These are phyloP conservation scores for Reticulitermes lucifugus DNA, from an alignment of 2,888 invertebrate species.

Conservation along the genomic window DNA sequence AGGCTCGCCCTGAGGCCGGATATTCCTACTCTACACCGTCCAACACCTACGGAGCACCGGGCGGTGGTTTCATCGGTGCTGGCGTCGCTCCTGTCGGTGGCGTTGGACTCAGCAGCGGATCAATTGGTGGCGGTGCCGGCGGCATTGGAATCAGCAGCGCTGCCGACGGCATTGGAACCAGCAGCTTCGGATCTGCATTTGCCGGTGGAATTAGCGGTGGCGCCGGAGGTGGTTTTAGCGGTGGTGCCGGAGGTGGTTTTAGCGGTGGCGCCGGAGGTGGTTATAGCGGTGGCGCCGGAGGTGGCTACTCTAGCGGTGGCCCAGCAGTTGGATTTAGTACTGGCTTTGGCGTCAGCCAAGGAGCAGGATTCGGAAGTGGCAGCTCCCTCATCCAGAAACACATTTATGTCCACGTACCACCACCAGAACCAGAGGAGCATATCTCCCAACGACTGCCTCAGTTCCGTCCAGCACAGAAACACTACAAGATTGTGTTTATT, in stretches of 20 bases:
- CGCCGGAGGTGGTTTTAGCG: constrained; percentile 41
- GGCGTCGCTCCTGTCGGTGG: constrained; percentile 58
- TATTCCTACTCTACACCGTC: constrained; percentile 52
- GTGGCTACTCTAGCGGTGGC: constrained; percentile 38
- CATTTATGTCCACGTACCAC: constrained; percentile 92
- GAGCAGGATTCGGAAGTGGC: constrained; percentile 46
- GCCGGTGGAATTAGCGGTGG: constrained; percentile 26
- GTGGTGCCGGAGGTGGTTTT: constrained; percentile 42
- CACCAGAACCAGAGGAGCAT: constrained; percentile 79
- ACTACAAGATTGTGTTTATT: constrained; percentile 94
- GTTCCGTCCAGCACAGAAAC: constrained; percentile 80
- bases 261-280: constrained; percentile 46
- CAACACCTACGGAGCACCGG: constrained; percentile 55
- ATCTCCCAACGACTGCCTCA: constrained; percentile 72
- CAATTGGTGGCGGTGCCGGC: constrained; percentile 50
- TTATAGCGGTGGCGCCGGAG: constrained; percentile 49
- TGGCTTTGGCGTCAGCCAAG: constrained; percentile 40
- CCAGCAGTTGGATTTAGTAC: constrained; percentile 43
- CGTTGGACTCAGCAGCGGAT: constrained; percentile 56
- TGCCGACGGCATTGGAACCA: background rate
- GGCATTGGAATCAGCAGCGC: background rate
- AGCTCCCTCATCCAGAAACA: constrained; percentile 79
- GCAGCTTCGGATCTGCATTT: constrained; percentile 20
- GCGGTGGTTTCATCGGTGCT: constrained; percentile 56
- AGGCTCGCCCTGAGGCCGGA: constrained; percentile 54